Evolutionary conservation across 2,888 invertebrate species (phyloP).

Genomic region (Drosophila pseudotakahashii): DNA sequence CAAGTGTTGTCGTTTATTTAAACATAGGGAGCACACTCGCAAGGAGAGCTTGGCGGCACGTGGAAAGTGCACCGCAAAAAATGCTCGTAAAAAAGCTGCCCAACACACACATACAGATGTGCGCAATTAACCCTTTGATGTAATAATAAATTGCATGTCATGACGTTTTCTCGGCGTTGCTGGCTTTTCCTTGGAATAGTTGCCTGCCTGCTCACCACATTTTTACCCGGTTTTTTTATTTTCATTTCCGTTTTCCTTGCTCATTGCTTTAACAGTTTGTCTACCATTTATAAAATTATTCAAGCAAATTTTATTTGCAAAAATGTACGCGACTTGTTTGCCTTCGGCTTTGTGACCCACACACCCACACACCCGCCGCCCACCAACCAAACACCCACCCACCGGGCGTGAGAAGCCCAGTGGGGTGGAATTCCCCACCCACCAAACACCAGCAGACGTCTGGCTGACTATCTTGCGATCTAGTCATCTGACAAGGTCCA

Average conservation of each 20-base stretch:
- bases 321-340: conserved; percentile 57
- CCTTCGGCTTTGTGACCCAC: conserved; percentile 45
- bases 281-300: conserved; percentile 55
- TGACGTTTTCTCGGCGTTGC: background rate
- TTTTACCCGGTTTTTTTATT: background rate
- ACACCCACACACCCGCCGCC: conserved; percentile 21
- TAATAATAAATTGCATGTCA: conserved; percentile 39
- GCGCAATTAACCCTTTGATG: conserved; percentile 67
- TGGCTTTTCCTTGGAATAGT: background rate
- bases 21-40: conserved; percentile 54
- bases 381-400: no score
- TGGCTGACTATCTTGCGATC: conserved; percentile 34
- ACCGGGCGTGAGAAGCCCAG: no score
- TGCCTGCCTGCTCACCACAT: background rate
- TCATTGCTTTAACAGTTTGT: conserved; percentile 37
- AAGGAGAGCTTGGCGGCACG: conserved; percentile 34
- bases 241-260: background rate
- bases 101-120: background rate
- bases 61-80: conserved; percentile 62
- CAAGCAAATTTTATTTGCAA: conserved; percentile 57
- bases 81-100: conserved; percentile 2
- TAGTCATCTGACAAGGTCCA: conserved; percentile 19
- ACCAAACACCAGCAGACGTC: conserved; percentile 3
- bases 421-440: background rate
- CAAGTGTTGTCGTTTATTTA: conserved; percentile 79